Evolutionary conservation across 2,113 vertebrate genomes (phyloP), one percentile per base, ranked within the genome.

Genomic region (Aix galericulata): DNA sequence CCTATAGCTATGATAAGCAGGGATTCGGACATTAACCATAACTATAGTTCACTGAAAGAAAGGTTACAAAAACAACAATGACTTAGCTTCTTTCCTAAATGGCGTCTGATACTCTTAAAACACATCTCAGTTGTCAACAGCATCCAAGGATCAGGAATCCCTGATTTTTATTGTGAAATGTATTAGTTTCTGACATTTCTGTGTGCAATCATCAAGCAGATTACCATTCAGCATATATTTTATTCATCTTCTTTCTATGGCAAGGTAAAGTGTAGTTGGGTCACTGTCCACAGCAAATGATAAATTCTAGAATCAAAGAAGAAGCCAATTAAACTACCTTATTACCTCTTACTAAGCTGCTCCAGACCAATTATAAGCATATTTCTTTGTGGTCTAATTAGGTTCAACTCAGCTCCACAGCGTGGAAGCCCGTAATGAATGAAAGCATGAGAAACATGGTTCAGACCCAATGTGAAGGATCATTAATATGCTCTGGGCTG

Each of bases 301-400:
- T 80, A 90, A 91, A 94, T 90, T 88, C 68, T 56, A 29, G 17
- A 87, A 58, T 29, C 63, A 80, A 91, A 93, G 73, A 93, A 80
- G 69, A 1, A 80, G 59, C 64, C 87, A 95, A 93, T 95, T 97
- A 91, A 95, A 89, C 29, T 58, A 52, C 66, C 34, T 87, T 83
- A 78, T 91, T 93, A 75, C 23, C 2, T 93, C 89, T 89, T 63
- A 82, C 85, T 83, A 75, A 91, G 68, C 59, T 95, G 91, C 71
- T 91, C 71, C 80, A 59, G 77, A 93, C 60, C 95, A 96, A 94
- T 97, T 96, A 96, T 36, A 96, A 66, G 36, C 56, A 55, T 90
- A 91, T 94, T 96, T 96, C 89, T 95, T 95, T 73, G 87, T 93
- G 89, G 53, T 76, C 71, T 96, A 95, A 97, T 96, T 93, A 96